Conservation (phyloP, 2,113 vertebrate genomes). For the Callopanchax toddi region DNA sequence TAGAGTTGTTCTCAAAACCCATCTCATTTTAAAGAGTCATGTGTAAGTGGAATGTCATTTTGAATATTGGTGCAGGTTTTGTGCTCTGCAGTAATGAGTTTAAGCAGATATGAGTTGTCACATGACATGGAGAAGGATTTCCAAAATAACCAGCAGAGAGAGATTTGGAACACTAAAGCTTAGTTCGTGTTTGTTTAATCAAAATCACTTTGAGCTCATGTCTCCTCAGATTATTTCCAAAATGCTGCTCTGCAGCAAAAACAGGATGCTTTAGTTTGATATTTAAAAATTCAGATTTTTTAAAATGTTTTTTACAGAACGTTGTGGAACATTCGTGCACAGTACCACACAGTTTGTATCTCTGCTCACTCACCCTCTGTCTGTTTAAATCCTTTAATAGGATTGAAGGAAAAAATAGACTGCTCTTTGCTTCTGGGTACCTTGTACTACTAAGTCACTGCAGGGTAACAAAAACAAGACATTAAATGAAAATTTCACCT, state of each 20-base stretch:
- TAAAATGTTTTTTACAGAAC: background rate
- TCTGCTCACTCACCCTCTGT: slow-evolving; percentile 62
- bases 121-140: slow-evolving; percentile 37
- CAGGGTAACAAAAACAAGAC: slow-evolving; percentile 45
- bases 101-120: slow-evolving; percentile 53
- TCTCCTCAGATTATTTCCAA: slow-evolving; percentile 27
- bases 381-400: slow-evolving; percentile 80
- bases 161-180: slow-evolving; percentile 55
- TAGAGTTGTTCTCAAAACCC: background rate
- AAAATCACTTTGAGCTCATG: slow-evolving; percentile 40
- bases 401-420: slow-evolving; percentile 78
- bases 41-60: slow-evolving; percentile 17
- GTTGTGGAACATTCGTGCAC: slow-evolving; percentile 12
- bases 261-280: background rate
- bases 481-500: slow-evolving; percentile 8
- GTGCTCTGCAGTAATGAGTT: slow-evolving; percentile 41
- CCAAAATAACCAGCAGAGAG: slow-evolving; percentile 45
- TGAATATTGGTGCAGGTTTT: slow-evolving; percentile 26
- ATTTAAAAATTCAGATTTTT: background rate
- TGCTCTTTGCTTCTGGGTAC: slow-evolving; percentile 59
- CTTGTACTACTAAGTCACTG: slow-evolving; percentile 61
- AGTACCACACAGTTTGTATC: slow-evolving; percentile 21
- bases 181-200: slow-evolving; percentile 42
- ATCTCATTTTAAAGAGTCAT: slow-evolving; percentile 6
- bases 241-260: background rate